Base-by-base conservation (phyloP, 2,113 vertebrate species). In the Sclerurus mexicanus region DNA sequence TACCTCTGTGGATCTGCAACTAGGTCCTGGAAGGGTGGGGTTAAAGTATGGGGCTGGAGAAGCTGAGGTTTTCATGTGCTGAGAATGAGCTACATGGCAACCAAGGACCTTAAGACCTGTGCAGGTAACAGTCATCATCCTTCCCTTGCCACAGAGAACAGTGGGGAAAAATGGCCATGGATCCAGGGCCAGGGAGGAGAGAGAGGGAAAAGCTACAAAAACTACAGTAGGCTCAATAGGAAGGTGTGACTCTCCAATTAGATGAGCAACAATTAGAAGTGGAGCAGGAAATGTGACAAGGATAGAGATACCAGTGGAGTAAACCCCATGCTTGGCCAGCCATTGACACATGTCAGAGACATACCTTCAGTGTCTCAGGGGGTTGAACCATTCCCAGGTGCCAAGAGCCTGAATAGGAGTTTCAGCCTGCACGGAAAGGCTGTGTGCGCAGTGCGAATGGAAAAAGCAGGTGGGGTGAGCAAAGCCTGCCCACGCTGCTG, bases 341-440 rank as follows among this genome's bases (percentile, higher is more conserved):
- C 7, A 14, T 17, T 2, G 1, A 4, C 0, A 0, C 0, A 1
- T 55, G 39, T 33, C 56, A 10, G 52, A 2, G 12, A 16, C 25
- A 35, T 18, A 30, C 3, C 30, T 59, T 46, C 3, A 2, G 4
- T 24, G 40, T 39, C n/a, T 47, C 53, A 6, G 44, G 11, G 49
- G 21, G 16, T 40, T 8, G 2, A 33, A 14, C 10, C 53, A n/a
- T 13, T 30, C 39, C 56, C n/a, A 64, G 35, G 56, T 55, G 33
- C 44, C 31, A 58, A 56, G 31, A 85, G 53, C 49, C n/a, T 42
- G 63, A 50, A 14, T 4, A 3, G 22, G 69, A 59, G 35, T 28
- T n/a, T n/a, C 40, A 79, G 7, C 52, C 28, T 30, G 55, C 49
- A 42, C 4, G 4, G 53, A 37, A 75, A 67, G 9, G 2, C 58